Conservation (phyloP, 1,140 invertebrate species). For the Tribolium madens region DNA sequence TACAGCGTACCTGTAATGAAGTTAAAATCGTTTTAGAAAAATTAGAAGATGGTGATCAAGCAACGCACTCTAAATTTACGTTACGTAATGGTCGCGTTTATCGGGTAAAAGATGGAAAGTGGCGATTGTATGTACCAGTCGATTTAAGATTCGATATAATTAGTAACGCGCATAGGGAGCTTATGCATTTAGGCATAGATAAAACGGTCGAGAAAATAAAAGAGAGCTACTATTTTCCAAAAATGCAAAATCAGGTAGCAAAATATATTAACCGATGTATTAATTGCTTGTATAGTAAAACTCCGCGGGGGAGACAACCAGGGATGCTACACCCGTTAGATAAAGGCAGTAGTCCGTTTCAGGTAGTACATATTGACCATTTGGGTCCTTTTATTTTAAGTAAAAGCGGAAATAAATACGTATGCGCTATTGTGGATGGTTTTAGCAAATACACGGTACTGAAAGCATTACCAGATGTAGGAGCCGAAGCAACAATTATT, state of each 20-base stretch:
- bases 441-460: conserved; percentile 61
- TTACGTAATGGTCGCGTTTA: conserved; percentile 6
- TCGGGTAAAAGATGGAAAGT: not conserved
- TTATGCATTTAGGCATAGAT: conserved; percentile 10
- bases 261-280: conserved; percentile 1
- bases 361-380: conserved; percentile 58
- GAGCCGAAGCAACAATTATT: not conserved
- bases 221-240: conserved; percentile 16
- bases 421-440: conserved; percentile 54
- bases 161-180: not conserved
- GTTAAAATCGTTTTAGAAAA: not conserved
- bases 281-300: conserved; percentile 11
- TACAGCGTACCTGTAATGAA: conserved; percentile 18
- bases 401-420: conserved; percentile 48
- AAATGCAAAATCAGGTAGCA: not conserved
- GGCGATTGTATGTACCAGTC: conserved; percentile 3
- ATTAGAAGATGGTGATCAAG: conserved; percentile 28
- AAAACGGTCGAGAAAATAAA: not conserved
- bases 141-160: not conserved
- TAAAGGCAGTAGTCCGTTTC: conserved; percentile 49
- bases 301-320: conserved; percentile 15
- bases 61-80: conserved; percentile 9
- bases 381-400: conserved; percentile 54
- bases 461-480: conserved; percentile 54
- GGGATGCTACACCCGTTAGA: conserved; percentile 12